Base-by-base conservation (phyloP, 2,797 vertebrate genomes). In the Spinus olivaceus region DNA sequence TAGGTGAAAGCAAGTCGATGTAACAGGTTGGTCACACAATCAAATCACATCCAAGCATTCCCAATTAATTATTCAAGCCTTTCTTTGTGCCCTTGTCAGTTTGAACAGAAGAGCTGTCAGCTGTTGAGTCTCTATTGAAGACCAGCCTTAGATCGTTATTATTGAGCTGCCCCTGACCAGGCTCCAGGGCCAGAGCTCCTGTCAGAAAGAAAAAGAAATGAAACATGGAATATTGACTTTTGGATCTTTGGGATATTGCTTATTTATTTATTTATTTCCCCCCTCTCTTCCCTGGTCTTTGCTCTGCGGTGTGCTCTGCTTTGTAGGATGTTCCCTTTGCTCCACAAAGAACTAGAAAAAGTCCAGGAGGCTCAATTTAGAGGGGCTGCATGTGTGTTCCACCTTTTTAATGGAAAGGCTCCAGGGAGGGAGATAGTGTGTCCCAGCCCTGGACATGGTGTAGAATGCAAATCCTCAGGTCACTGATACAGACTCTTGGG, bases 71-170 rank as follows among this genome's bases (percentile, higher is more conserved):
- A 96, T 96, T 97, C 88, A 97, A 89, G 76, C 33, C 54, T 88
- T 54, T 51, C 88, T 90, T 92, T 88, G 93, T 90, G 81, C 54
- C 84, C 89, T 80, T 96, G 94, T 97, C 95, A 94, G 56, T 97
- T 98, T 96, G 97, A 97, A 98, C 98, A 95, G 96, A 96, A 83
- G 79, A 93, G 93, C 81, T 97, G 95, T 91, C 97, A 96, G 95
- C 81, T 94, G 88, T 69, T 77, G 87, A 94, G 86, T 95, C 88
- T 91, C 95, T 94, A 16, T 90, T 97, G 95, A 79, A 97, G 92
- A 96, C 91, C 89, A 88, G 79, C 93, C 95, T 94, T 39, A 71
- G 93, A 97, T 98, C 88, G 18, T 97, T 98, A 97, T 97, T 98
- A 98, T 98, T 98, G 97, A 98, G 88, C 82, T 71, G 61, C 57